Base-by-base conservation (phyloP, 1,140 invertebrate genomes). In the Medauroidea extradentata region DNA sequence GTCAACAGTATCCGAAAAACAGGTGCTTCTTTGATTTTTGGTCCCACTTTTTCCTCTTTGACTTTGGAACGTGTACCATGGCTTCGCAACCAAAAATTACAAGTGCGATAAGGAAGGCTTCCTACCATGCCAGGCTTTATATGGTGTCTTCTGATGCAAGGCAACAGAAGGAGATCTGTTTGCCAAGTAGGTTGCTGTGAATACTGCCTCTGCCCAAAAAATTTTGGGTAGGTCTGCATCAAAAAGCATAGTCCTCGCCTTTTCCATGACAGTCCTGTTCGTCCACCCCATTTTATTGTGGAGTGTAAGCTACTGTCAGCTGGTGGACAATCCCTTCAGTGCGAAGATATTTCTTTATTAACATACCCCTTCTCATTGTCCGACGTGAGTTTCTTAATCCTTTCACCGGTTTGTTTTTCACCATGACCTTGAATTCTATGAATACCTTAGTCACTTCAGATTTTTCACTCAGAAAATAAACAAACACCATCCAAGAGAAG, bases 121-220 rank as follows among this genome's bases (percentile, higher is more conserved):
- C 18, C 29, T 21, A 1, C 19, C 24, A 46, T 19, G 27, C 61
- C 61, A 60, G 4, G 48, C n/a, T 54, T 60, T 19, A 41, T 46
- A 48, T 14, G 63, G 54, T 29, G 38, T 60, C 25, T 27, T 21
- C 1, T 21, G 29, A 4, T 38, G 16, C 48, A 39, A 51, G 51
- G 60, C 53, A n/a, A 41, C 39, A 7, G 63, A 67, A 21, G 67
- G 69, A 5, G 63, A 57, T 43, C 71, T 59, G 52, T 79, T 79
- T 41, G 67, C 69, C 11, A 78, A 55, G 59, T 77, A 77, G 11
- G 68, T 67, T 7, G 71, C 71, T 2, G 71, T 76, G 39, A 66
- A 65, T 0, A 75, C 64, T 14, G 77, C 75, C 70, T 81, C 77
- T 5, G 71, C 73, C 78, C 77, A 81, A 41, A 76, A 66, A 5